Base-by-base conservation (phyloP, 2,797 vertebrate genomes). In the Parauchenoglanis punctatus region DNA sequence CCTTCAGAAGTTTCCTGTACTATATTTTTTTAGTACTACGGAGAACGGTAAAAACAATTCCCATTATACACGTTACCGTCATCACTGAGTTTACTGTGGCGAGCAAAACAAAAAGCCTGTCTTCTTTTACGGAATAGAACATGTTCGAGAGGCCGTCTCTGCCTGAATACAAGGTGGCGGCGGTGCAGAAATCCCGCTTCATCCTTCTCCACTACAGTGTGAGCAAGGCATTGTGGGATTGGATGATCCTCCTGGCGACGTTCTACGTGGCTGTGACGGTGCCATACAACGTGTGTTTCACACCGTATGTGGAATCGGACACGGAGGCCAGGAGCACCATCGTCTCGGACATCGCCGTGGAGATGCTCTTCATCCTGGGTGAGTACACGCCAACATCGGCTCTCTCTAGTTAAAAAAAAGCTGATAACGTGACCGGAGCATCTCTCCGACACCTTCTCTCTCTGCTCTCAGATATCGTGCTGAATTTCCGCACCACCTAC, bases 401-500 rank as follows among this genome's bases (percentile, higher is more conserved):
- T 0, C 31, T 23, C 7, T 81, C 23, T 17, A 20, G 54, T 40
- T 7, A 54, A 28, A 77, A 31, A 2, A 56, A 54, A 18, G 54
- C 1, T 31, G 40, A 73, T 73, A 12, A 63, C 1, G 56, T 81
- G 25, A 82, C 15, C 25, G 12, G 13, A 61, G 12, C 23, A 17
- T 63, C 23, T 54, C 8, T 83, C 63, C 25, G 25, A 65, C 28
- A 23, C 10, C 35, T 2, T 70, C 49, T 59, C 46, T 12, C 13
- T 58, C 80, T 44, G 4, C 73, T 72, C 72, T 12, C 94, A 99
- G 98, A 99, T 91, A 99, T 99, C 80, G 96, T 98, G 93, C 94
- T 99, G 91, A 99, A 99, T 92, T 99, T 99, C 93, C 97, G 98
- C 35, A 99, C 98, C 76, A 98, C 97, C 0, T 99, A 96, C 0